Evolutionary conservation across 2,888 invertebrate genomes (phyloP), one percentile per base, ranked within the genome.

Genomic region (Cepaea hortensis): DNA sequence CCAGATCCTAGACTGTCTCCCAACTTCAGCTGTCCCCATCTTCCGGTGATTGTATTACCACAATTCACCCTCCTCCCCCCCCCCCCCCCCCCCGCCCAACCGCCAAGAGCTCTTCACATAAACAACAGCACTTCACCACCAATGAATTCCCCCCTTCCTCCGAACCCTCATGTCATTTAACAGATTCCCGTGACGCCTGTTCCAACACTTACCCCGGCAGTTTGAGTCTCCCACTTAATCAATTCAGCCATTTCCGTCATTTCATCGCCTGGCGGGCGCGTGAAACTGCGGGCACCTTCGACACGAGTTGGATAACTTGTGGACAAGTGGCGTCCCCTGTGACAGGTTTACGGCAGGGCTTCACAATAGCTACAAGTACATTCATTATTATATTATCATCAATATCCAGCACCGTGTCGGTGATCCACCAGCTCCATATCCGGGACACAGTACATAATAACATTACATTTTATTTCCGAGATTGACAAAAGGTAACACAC

Each of bases 161-260:
- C 35, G 35, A 35, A 55, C 7, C 55, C 6, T 11, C 4, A 35
- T 73, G 73, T 35, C 73, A 4, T 35, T 46, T 73, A 11, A 73
- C 73, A 46, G 35, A 46, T 73, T 73, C 46, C 9, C 73, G 35
- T 73, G 73, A 73, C 73, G 73, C 73, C 73, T 73, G 73, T 35
- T 73, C 73, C 35, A 73, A 73, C 73, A 73, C 73, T 73, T 46
- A 46, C 46, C 46, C 9, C 73, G 35, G 9, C 73, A 15, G 73
- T 46, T 73, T 46, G 35, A 9, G 20, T 46, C 46, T 73, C 73
- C 73, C 46, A 73, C 73, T 73, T 73, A 35, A 46, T 46, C 35
- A 73, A 72, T 73, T 73, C 73, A 13, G 46, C 46, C 7, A 46
- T 46, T 46, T 13, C 18, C 73, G 73, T 46, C 35, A 46, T 73